Percentiles rank a stretch among this genome's conserved stretches.
phyloP scores from a whole-genome alignment of 2,797 vertebrate genomes.

The Neoniphon sammara region DNA sequence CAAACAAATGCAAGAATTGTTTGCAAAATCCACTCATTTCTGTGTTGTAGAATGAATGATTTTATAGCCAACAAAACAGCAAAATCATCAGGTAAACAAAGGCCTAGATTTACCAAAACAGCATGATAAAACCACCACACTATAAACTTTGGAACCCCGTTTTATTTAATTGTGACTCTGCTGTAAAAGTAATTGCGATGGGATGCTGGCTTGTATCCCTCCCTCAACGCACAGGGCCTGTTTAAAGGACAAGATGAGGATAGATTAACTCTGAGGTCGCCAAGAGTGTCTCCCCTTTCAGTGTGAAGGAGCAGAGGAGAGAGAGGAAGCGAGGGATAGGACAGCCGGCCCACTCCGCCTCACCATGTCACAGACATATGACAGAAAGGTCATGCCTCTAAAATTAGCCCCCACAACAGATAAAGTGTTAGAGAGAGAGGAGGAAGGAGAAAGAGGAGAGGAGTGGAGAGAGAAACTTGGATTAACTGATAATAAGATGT shows the following conservation, averaged over 20 bases:
- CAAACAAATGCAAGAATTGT: no score
- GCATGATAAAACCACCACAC: neutral
- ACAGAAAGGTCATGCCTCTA: slow-evolving; percentile 82
- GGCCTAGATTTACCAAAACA: neutral
- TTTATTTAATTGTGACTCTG: slow-evolving; percentile 2
- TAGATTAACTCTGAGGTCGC: slow-evolving; percentile 58
- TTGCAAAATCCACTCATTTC: no score
- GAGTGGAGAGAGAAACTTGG: slow-evolving; percentile 13
- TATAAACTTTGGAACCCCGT: neutral
- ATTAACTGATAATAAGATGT: neutral
- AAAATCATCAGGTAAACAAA: neutral
- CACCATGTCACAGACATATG: slow-evolving; percentile 69
- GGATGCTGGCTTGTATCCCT: neutral
- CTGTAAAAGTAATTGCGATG: neutral
- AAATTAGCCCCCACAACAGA: slow-evolving; percentile 74
- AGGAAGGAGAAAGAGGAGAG: neutral
- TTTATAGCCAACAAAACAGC: no score
- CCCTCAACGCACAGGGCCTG: neutral
- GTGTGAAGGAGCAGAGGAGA: slow-evolving; percentile 40
- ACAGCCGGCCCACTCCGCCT: slow-evolving; percentile 38
- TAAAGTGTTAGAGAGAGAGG: slow-evolving; percentile 37
- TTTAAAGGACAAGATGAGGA: slow-evolving; percentile 74
- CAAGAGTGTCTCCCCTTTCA: slow-evolving; percentile 75
- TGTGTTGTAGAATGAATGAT: no score
- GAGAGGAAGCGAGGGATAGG: slow-evolving; percentile 26